Percentiles rank a stretch among this genome's conserved stretches.
Evolutionary conservation across 2,888 invertebrate species (phyloP).

Genomic region (Automeris io): DNA sequence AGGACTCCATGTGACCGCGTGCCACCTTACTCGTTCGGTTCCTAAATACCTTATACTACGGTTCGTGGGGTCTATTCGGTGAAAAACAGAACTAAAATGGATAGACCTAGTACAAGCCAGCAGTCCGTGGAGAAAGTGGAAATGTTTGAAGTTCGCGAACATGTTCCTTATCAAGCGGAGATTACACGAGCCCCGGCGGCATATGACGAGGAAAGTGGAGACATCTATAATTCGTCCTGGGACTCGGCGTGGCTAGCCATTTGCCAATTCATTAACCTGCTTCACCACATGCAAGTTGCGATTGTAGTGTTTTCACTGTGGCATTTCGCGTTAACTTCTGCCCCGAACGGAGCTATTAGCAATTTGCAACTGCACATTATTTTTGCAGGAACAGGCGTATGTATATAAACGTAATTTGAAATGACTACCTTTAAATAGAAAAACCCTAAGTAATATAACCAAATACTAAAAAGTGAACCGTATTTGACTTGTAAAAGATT

Average conservation of each 20-base stretch:
- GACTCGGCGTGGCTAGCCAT: constrained; percentile 59
- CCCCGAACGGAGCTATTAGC: constrained; percentile 54
- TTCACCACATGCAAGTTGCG: constrained; percentile 66
- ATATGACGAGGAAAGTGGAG: constrained; percentile 62
- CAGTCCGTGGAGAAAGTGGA: constrained; percentile 62
- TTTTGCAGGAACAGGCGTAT: constrained; percentile 69
- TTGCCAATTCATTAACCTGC: constrained; percentile 60
- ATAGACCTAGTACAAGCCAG: constrained; percentile 61
- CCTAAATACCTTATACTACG: constrained; percentile 22
- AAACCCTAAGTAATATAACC: too few relatives aligned
- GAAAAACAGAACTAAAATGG: constrained; percentile 39
- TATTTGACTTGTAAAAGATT: too few relatives aligned
- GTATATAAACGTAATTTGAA: constrained; percentile 25
- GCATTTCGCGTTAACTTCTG: constrained; percentile 59
- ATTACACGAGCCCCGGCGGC: constrained; percentile 54
- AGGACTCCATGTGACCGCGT: constrained; percentile 36
- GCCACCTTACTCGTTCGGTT: constrained; percentile 10
- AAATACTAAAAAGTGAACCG: too few relatives aligned
- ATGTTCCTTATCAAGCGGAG: constrained; percentile 66
- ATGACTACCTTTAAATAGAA: too few relatives aligned
- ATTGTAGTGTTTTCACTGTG: constrained; percentile 65
- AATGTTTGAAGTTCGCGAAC: constrained; percentile 65
- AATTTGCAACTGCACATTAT: constrained; percentile 66
- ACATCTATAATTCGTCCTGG: constrained; percentile 48
- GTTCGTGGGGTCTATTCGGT: constrained; percentile 37